phyloP scores from a whole-genome alignment of 2,113 vertebrate species.

The Varanus salvator region DNA sequence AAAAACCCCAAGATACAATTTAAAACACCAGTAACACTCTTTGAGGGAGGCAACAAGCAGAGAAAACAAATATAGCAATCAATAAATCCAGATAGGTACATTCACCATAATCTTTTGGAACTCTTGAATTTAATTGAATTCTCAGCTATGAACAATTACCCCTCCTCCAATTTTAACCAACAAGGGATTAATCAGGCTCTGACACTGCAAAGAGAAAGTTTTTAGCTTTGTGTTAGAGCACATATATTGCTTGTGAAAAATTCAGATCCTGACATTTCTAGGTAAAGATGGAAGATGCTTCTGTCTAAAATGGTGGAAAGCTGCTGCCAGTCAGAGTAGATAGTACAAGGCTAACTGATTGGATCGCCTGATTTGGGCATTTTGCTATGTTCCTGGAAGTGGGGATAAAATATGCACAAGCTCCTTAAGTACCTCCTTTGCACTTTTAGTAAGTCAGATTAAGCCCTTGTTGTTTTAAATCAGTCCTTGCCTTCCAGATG shows the following conservation, averaged over 20 bases:
- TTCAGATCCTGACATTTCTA: too few relatives aligned
- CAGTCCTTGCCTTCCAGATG: not conserved
- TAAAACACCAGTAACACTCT: not conserved
- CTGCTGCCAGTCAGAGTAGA: too few relatives aligned
- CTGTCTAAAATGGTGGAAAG: too few relatives aligned
- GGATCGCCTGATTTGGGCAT: too few relatives aligned
- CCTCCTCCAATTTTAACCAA: not conserved
- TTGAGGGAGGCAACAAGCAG: not conserved
- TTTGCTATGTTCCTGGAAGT: too few relatives aligned
- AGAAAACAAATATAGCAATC: not conserved
- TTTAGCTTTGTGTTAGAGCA: too few relatives aligned
- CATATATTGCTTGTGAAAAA: too few relatives aligned
- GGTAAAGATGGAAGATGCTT: too few relatives aligned
- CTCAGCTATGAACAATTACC: not conserved
- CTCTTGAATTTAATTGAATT: rapidly evolving
- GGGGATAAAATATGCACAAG: not conserved
- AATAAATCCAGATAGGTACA: not conserved
- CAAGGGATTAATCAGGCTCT: too few relatives aligned
- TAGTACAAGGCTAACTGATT: too few relatives aligned
- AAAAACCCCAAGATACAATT: not conserved
- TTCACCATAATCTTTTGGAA: rapidly evolving
- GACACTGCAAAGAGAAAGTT: too few relatives aligned
- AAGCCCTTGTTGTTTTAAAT: not conserved
- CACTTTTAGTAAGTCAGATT: not conserved
- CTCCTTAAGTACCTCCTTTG: not conserved